Conservation (phyloP, 2,888 invertebrate genomes). For the Acleris emargana region DNA sequence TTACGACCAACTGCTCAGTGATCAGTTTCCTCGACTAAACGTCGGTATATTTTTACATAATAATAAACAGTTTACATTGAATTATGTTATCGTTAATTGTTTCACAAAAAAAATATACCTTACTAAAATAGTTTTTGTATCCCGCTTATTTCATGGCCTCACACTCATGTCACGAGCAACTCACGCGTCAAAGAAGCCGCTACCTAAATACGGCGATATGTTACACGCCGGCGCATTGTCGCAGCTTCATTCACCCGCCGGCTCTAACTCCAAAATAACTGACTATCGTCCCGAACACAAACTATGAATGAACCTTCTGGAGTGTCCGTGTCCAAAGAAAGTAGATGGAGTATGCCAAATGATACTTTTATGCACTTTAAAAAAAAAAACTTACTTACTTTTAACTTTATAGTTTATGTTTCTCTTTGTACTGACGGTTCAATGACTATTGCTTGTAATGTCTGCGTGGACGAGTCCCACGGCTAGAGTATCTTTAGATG, state of each 20-base stretch:
- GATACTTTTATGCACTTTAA: slow-evolving; percentile 24
- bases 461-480: too few species aligned
- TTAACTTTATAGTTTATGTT: slow-evolving; percentile 12
- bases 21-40: too few species aligned
- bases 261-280: slow-evolving; percentile 38
- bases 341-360: slow-evolving; percentile 32
- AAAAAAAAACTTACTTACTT: too few species aligned
- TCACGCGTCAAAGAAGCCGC: slow-evolving; percentile 70
- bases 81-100: too few species aligned
- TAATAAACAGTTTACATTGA: too few species aligned
- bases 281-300: slow-evolving; percentile 33
- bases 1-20: too few species aligned
- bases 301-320: slow-evolving; percentile 46
- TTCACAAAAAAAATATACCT: too few species aligned
- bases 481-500: too few species aligned
- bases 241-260: slow-evolving; percentile 40
- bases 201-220: slow-evolving; percentile 64
- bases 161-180: slow-evolving; percentile 41
- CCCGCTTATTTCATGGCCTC: slow-evolving; percentile 40
- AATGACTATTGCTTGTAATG: too few species aligned
- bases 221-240: slow-evolving; percentile 53
- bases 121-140: too few species aligned
- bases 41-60: too few species aligned
- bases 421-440: not conserved
- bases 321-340: slow-evolving; percentile 45